Evolutionary conservation across 1,140 invertebrate species (phyloP).

Genomic region (Macrocentrus cingulum): DNA sequence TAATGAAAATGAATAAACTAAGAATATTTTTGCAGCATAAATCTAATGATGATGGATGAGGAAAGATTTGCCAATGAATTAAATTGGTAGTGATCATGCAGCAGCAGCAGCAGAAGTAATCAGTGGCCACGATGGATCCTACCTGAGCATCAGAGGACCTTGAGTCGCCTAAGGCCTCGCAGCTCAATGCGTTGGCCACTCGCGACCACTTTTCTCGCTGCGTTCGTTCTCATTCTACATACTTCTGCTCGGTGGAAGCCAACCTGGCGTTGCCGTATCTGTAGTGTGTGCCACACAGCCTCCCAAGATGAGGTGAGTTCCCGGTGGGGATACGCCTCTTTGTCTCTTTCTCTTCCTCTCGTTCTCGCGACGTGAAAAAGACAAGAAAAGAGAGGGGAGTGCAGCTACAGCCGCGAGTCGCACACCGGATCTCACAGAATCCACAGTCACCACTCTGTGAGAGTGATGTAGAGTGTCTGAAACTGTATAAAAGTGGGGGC

Average conservation of each 20-base stretch:
- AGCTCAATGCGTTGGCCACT: background rate
- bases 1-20: too few relatives aligned
- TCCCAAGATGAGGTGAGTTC: constrained; percentile 18
- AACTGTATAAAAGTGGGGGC: background rate
- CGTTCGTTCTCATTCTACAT: background rate
- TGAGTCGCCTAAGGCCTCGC: constrained; percentile 14
- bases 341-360: constrained; percentile 2
- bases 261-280: constrained; percentile 14
- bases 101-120: background rate
- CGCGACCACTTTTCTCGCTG: background rate
- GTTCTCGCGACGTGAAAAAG: background rate
- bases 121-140: background rate
- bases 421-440: constrained; percentile 24
- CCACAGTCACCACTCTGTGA: constrained; percentile 10
- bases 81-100: too few relatives aligned
- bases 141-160: constrained; percentile 20
- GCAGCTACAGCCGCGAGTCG: constrained; percentile 19
- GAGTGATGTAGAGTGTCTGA: background rate
- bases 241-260: constrained; percentile 2
- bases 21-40: too few relatives aligned
- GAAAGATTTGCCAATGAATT: too few relatives aligned
- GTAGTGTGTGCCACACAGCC: constrained; percentile 7
- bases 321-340: background rate
- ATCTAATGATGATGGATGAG: too few relatives aligned
- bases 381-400: background rate